Base-by-base conservation (phyloP, 1,140 invertebrate species). In the Lasaia peninsularis region DNA sequence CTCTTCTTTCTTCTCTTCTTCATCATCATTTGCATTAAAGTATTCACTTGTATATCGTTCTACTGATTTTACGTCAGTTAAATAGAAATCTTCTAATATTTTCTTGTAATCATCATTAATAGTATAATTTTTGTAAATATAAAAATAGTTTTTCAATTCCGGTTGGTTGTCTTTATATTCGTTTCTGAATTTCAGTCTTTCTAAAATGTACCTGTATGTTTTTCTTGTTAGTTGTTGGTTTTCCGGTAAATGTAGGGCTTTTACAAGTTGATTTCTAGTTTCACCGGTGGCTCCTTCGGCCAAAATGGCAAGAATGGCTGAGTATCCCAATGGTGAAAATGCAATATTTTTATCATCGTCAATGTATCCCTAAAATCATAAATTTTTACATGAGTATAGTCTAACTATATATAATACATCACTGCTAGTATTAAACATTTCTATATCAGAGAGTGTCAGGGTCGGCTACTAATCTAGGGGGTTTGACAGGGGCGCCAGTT, bases 101-200 rank as follows among this genome's bases (percentile, higher is more conserved):
- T 90, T 81, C 66, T 91, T 92, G 55, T 91, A 93, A 20, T 91
- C 89, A 35, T 92, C 89, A 56, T 91, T 86, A 1, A 92, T 90
- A 0, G 91, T 91, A 64, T 91, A 90, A 56, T 93, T 93, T 66
- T 92, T 92, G 67, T 93, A 93, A 37, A 93, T 89, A 62, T 93
- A 93, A 66, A 93, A 91, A 87, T 90, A 93, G 58, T 92, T 92
- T 71, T 92, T 91, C 63, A 93, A 89, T 62, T 92, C 91, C 11
- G 92, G 92, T 62, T 86, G 79, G 69, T 86, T 83, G 50, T 82
- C 78, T 81, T 88, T 76, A 69, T 89, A 90, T 56, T 91, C 86
- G n/a, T 90, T 83, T 20, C 86, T 91, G 58, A 90, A 90, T 63
- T 90, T 91, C 35, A 90, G 60, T 58, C 87, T 82, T 34, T 88